A percentile compares a stretch with the other conserved stretches of the same genome.
Evolutionary conservation across 2,888 invertebrate species (phyloP).

Genomic region (Hirudinaria manillensis): DNA sequence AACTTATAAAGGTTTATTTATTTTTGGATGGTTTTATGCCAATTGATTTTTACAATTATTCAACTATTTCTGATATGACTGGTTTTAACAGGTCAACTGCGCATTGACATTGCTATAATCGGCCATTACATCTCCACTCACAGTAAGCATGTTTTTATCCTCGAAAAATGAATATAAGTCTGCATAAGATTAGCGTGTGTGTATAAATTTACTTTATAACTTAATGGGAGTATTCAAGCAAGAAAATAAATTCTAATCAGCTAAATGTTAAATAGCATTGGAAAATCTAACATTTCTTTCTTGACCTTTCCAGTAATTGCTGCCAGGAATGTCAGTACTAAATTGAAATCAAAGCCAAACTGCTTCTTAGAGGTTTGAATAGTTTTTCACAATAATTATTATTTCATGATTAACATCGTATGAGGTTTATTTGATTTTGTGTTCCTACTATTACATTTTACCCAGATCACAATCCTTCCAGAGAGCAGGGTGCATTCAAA

Average conservation of each 20-base stretch:
- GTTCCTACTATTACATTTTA: no score
- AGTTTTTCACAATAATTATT: not conserved
- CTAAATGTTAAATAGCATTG: no score
- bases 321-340: conserved; percentile 13
- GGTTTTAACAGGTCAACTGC: conserved; percentile 14
- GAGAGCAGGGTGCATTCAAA: not conserved
- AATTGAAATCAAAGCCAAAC: conserved; percentile 10
- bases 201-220: no score
- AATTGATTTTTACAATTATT: not conserved
- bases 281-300: no score
- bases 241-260: no score
- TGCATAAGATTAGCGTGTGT: no score
- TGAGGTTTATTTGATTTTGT: not conserved
- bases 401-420: not conserved
- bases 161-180: no score
- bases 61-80: not conserved
- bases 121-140: conserved; percentile 1
- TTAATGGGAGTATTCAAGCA: no score
- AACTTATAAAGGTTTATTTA: conserved; percentile 22
- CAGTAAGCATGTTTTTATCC: not conserved
- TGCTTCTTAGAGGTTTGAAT: conserved; percentile 14
- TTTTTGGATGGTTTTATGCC: not conserved
- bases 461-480: conserved; percentile 23
- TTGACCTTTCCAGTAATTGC: conserved; percentile 7
- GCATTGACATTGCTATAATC: conserved; percentile 1